Conservation (phyloP, 2,113 vertebrate species). For the Silurus glanis region DNA sequence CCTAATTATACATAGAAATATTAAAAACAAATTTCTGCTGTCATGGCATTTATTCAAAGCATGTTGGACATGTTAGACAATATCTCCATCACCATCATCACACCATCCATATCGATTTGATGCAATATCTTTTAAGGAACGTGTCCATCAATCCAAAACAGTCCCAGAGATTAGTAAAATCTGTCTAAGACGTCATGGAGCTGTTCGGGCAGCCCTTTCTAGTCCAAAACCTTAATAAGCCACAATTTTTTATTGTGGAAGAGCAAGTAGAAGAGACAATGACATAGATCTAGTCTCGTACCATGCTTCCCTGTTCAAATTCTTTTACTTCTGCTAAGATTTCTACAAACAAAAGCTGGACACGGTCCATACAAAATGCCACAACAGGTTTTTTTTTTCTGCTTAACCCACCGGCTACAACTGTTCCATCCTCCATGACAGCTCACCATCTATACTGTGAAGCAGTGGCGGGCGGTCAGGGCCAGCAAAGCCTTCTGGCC, state of each 20-base stretch:
- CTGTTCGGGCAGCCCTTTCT: not conserved
- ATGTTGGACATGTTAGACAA: not conserved
- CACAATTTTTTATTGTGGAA: not conserved
- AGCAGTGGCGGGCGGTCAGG: too few relatives aligned
- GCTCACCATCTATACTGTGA: too few relatives aligned
- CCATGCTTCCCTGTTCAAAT: too few relatives aligned
- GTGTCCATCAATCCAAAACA: not conserved
- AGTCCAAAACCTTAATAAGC: not conserved
- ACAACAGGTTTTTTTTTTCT: too few relatives aligned
- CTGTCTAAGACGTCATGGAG: not conserved
- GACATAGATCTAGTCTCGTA: too few relatives aligned
- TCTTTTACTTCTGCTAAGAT: too few relatives aligned
- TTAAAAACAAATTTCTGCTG: not conserved
- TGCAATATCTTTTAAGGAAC: not conserved
- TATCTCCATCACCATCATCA: not conserved
- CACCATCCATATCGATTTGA: not conserved
- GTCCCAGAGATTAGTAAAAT: not conserved
- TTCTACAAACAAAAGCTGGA: too few relatives aligned
- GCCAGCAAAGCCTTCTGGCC: too few relatives aligned
- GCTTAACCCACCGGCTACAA: too few relatives aligned
- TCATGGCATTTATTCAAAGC: not conserved
- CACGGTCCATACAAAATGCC: too few relatives aligned
- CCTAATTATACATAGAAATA: not conserved
- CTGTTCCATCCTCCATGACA: too few relatives aligned
- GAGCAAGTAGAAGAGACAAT: too few relatives aligned